These are phyloP conservation scores for Otolemur garnettii DNA, from an alignment of 2,113 vertebrate species.

Conservation along the genomic window DNA sequence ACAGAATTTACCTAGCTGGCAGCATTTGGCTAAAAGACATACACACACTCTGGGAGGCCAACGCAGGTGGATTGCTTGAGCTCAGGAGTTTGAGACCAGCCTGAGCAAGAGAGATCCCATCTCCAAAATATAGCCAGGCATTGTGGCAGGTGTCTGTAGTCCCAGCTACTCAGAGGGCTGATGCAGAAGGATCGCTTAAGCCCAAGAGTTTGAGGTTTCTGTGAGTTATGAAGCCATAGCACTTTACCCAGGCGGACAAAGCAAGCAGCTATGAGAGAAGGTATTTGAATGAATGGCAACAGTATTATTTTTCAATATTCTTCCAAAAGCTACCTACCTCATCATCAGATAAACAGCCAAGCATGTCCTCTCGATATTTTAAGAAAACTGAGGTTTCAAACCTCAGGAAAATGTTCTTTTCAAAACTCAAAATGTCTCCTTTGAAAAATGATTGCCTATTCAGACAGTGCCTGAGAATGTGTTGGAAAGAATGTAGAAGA, in stretches of 20 bases:
- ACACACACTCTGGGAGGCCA: too few relatives aligned
- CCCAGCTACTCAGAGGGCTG: too few relatives aligned
- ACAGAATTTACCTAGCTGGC: background rate
- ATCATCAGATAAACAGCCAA: background rate
- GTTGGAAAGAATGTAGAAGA: background rate
- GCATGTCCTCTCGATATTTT: background rate
- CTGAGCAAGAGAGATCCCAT: too few relatives aligned
- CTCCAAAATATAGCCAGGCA: too few relatives aligned
- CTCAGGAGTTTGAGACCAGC: too few relatives aligned
- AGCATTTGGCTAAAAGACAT: background rate
- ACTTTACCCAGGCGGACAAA: too few relatives aligned
- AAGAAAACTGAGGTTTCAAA: conserved; percentile 2
- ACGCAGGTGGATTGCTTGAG: too few relatives aligned
- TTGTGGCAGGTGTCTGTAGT: too few relatives aligned
- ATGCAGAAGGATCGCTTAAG: too few relatives aligned
- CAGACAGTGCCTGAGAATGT: background rate
- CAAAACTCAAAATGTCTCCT: background rate
- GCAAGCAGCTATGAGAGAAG: background rate
- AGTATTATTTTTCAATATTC: background rate
- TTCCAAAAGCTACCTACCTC: background rate
- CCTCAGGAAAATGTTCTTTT: background rate
- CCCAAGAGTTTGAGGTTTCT: too few relatives aligned
- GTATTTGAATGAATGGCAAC: background rate
- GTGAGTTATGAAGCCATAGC: too few relatives aligned
- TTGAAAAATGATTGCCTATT: conserved; percentile 21